Base-by-base conservation (phyloP, 2,797 vertebrate genomes). In the Falco peregrinus region DNA sequence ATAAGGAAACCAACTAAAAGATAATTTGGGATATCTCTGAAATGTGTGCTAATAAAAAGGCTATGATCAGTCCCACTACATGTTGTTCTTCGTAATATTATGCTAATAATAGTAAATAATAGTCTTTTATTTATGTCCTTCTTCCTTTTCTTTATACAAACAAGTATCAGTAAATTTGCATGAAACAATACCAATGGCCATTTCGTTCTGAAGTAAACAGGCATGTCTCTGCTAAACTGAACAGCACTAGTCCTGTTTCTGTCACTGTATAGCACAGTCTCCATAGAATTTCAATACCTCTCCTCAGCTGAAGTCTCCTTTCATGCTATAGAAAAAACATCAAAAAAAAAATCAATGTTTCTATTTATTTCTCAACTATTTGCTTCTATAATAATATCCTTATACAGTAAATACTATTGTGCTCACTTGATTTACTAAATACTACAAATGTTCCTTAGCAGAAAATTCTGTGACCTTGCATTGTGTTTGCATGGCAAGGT, bases 1-100 rank as follows among this genome's bases (percentile, higher is more conserved):
- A 97, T 96, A 97, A 97, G 95, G 63, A 96, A 96, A 90, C 53
- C 37, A 95, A 89, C 86, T 95, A 84, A 95, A 97, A 96, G 96
- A 97, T 96, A 96, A 97, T 92, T 94, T 89, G 37, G 77, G 65
- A 88, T 94, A 95, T 96, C 96, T 95, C 54, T 92, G 87, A 94
- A 92, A 96, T 19, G 43, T 11, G 10, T 86, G 60, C 33, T 96
- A 96, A 96, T 96, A 95, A 92, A 95, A 96, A 94, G 65, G 33
- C 79, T 95, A 68, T 61, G 84, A 95, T 93, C 95, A 86, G 78
- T 89, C 75, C 1, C 1, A 68, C 64, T 90, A 64, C 89, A 92
- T 75, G 92, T 81, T 70, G 17, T 83, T 93, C 82, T 81, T 95
- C 86, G 51, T 33, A 95, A 80, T 88, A 79, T 93, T 94, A 95